phyloP scores from a whole-genome alignment of 1,140 invertebrate species.

The Apis mellifera region Amel_HAv3.1 CM009935.2:12615001-12615500 shows the following conservation, averaged over 20 bases:
- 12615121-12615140: constrained; percentile 82
- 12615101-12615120: constrained; percentile 83
- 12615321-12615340: not conserved
- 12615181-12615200: constrained; percentile 57
- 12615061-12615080: constrained; percentile 81
- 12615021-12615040: not conserved
- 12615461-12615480: not conserved
- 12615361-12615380: not conserved
- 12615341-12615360: not conserved
- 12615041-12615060: constrained; percentile 82
- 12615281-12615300: constrained; percentile 38
- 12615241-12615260: not conserved
- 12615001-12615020: not conserved
- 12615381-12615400: constrained; percentile 8
- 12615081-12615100: constrained; percentile 84
- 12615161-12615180: constrained; percentile 81
- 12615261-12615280: constrained; percentile 28
- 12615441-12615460: not conserved
- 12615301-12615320: constrained; percentile 4
- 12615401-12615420: not conserved
- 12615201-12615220: constrained; percentile 26
- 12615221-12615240: not conserved
- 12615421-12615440: constrained; percentile 6
- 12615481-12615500: no score
- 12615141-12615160: constrained; percentile 84